Conservation (phyloP, 2,113 vertebrate species). For the Rissa tridactyla region DNA sequence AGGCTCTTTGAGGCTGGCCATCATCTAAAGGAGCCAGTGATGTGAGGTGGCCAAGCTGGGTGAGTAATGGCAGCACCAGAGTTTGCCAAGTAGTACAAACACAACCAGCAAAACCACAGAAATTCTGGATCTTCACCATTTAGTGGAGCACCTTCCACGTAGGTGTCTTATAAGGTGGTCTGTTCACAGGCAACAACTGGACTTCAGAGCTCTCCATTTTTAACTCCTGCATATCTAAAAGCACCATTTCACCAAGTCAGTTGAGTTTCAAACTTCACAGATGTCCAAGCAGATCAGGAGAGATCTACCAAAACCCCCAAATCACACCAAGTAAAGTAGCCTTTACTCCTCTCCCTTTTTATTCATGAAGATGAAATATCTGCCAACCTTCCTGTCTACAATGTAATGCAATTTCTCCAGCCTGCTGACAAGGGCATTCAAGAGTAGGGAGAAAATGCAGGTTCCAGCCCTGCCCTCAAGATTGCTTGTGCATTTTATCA, state of each 20-base stretch:
- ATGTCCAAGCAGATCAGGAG: background rate
- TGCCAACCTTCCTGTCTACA: background rate
- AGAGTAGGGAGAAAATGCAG: background rate
- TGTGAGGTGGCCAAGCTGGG: rapidly evolving
- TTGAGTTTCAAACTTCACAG: background rate
- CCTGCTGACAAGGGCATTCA: background rate
- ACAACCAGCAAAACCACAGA: background rate
- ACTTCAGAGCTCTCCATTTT: background rate
- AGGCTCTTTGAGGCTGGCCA: background rate
- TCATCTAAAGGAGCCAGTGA: background rate
- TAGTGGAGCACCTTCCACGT: background rate
- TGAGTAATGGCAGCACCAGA: background rate
- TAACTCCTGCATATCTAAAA: background rate
- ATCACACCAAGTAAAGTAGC: background rate
- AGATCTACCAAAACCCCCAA: background rate
- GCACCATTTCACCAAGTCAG: background rate
- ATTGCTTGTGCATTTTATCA: background rate
- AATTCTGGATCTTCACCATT: background rate
- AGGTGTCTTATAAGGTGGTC: background rate
- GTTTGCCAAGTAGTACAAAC: rapidly evolving
- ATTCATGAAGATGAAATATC: background rate
- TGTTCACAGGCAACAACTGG: background rate
- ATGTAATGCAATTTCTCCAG: background rate
- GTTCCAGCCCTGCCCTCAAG: background rate
- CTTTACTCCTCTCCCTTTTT: background rate